A percentile compares a stretch with the other conserved stretches of the same genome.
These are phyloP conservation scores for Momotus momota DNA, from an alignment of 2,797 vertebrate species.

Conservation along the genomic window DNA sequence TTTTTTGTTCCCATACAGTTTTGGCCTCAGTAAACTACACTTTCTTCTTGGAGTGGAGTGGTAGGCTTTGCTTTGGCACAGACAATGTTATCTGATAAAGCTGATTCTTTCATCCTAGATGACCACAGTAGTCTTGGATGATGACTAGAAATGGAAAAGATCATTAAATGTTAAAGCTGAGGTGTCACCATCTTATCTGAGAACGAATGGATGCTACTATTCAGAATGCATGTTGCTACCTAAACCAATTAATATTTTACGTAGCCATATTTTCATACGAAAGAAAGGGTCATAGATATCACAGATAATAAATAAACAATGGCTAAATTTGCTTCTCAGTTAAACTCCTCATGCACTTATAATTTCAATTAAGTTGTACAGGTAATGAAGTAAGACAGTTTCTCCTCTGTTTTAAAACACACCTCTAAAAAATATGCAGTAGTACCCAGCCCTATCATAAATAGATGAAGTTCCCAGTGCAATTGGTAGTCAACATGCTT, in stretches of 20 bases:
- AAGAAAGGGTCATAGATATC: neutral
- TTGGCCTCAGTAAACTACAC: neutral
- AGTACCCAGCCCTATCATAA: neutral
- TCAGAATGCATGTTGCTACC: neutral
- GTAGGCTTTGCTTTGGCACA: neutral
- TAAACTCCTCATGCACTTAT: fast-evolving
- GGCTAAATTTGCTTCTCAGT: neutral
- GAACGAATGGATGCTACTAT: neutral
- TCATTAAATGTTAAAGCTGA: neutral
- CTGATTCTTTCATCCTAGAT: neutral
- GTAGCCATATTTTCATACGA: neutral
- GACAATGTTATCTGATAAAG: neutral
- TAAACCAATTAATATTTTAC: neutral
- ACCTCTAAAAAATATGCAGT: neutral
- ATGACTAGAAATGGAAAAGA: neutral
- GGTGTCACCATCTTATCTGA: neutral
- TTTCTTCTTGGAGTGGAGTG: neutral
- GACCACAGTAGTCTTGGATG: neutral
- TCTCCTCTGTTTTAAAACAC: neutral
- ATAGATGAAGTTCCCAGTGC: neutral
- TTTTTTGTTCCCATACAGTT: neutral
- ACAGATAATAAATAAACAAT: neutral
- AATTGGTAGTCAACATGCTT: neutral
- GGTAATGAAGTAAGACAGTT: neutral
- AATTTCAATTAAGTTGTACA: neutral